Conservation (phyloP, 2,797 vertebrate genomes). For the Alca torda region DNA sequence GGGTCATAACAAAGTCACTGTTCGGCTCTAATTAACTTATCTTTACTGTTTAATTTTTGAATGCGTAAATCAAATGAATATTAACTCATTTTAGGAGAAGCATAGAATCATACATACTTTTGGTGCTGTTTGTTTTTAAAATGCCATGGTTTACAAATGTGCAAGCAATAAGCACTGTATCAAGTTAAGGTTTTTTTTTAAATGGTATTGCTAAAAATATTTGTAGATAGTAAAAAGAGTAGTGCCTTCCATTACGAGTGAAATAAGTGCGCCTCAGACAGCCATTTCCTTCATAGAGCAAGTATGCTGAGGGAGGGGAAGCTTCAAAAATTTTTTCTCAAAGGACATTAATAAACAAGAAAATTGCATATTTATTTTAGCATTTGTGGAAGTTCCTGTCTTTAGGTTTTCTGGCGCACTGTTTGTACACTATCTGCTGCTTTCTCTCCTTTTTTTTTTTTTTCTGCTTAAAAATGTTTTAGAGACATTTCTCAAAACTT, state of each 20-base stretch:
- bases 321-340: background rate
- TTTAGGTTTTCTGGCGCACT: background rate
- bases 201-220: background rate
- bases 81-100: background rate
- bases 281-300: background rate
- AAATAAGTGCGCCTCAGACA: background rate
- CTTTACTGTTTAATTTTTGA: slow-evolving; percentile 16
- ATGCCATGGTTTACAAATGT: background rate
- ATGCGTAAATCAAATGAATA: background rate
- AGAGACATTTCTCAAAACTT: background rate
- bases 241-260: background rate
- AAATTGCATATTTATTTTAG: background rate
- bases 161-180: background rate
- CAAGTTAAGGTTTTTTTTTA: background rate
- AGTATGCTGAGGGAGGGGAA: background rate
- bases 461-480: background rate
- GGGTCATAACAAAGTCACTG: background rate
- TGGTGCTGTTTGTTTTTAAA: background rate
- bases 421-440: background rate
- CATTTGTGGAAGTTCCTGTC: background rate
- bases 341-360: background rate
- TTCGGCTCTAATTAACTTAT: background rate
- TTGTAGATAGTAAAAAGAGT: background rate
- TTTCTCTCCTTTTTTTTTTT: background rate
- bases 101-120: background rate